A percentile compares a stretch with the other conserved stretches of the same genome.
Evolutionary conservation across 2,888 invertebrate species (phyloP).

Genomic region (Linyphia triangularis): DNA sequence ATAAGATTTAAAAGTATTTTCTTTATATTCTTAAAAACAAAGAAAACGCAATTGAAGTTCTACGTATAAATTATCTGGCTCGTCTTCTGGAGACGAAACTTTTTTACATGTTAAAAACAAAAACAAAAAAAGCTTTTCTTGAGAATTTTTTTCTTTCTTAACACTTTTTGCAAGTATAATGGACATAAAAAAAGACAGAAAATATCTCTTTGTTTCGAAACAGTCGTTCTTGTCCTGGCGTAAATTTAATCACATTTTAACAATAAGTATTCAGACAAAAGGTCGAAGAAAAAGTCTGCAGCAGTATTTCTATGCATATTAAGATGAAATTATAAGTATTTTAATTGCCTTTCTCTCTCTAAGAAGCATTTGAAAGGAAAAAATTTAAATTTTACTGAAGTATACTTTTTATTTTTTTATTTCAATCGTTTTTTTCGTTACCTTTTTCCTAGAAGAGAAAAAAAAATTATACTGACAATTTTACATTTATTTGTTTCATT

Average conservation of each 20-base stretch:
- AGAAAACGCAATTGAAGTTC: too few species aligned
- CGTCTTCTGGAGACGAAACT: neutral
- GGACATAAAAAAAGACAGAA: constrained; percentile 5
- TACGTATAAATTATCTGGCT: neutral
- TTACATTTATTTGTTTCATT: too few species aligned
- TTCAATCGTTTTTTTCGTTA: neutral
- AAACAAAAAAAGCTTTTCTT: neutral
- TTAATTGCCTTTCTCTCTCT: constrained; percentile 21
- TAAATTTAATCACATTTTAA: constrained; percentile 44
- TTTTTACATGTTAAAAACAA: neutral
- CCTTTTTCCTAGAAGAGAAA: neutral
- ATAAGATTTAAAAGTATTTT: too few species aligned
- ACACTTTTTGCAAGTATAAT: neutral
- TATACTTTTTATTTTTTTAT: neutral
- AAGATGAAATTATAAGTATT: constrained; percentile 1
- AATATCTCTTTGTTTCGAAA: constrained; percentile 9
- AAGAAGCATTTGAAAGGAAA: neutral
- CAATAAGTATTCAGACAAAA: constrained; percentile 32
- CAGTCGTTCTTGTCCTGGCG: neutral
- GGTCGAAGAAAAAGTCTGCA: constrained; percentile 8
- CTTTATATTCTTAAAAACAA: too few species aligned
- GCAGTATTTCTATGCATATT: neutral
- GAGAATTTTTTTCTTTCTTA: constrained; percentile 23
- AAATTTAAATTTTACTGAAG: neutral
- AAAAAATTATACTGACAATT: too few species aligned